Conservation (phyloP, 2,888 invertebrate genomes). For the Cosmia pyralina region DNA sequence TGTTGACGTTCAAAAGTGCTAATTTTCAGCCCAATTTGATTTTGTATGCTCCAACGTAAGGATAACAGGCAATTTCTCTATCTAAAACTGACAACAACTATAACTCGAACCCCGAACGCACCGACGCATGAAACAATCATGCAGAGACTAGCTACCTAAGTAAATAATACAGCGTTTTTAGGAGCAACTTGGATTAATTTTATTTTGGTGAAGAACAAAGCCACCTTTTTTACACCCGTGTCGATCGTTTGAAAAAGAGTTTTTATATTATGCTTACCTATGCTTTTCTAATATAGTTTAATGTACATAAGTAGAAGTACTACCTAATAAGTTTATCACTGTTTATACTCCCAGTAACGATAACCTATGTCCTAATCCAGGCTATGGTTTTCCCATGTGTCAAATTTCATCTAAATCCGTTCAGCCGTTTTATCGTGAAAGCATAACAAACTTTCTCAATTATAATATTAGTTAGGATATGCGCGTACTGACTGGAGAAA, state of each 20-base stretch:
- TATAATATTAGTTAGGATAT: neutral
- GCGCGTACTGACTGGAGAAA: conserved; percentile 14
- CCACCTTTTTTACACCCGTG: neutral
- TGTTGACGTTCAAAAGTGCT: neutral
- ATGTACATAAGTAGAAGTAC: no score
- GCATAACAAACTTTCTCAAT: no score
- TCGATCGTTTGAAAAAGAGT: neutral
- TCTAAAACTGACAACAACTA: neutral
- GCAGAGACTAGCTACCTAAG: neutral
- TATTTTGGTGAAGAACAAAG: neutral
- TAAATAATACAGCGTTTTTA: neutral
- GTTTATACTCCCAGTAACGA: no score
- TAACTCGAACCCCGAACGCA: neutral
- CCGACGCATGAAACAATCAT: neutral
- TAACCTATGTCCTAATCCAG: no score
- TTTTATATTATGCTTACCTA: no score
- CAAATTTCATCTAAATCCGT: no score
- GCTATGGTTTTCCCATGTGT: no score
- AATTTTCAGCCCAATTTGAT: neutral
- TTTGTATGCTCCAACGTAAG: neutral
- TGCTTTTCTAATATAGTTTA: no score
- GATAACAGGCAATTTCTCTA: neutral
- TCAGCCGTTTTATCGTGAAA: no score
- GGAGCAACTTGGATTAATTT: neutral
- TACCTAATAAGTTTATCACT: no score